Evolutionary conservation across 2,113 vertebrate species (phyloP), one percentile per base, ranked within the genome.

Genomic region (Gymnorhina tibicen): DNA sequence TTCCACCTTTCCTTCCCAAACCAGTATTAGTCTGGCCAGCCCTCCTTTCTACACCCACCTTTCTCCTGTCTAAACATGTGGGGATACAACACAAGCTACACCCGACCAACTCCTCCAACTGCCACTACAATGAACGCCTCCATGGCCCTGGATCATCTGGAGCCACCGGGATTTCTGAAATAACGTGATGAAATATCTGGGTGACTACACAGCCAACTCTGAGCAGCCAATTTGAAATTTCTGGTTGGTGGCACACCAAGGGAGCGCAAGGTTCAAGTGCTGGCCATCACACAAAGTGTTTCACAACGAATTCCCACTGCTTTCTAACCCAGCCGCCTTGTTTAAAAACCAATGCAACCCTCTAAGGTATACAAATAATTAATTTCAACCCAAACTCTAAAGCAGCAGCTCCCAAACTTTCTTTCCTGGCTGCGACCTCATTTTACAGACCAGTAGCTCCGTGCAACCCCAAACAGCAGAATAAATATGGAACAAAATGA

Each of bases 321-420:
- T 95, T 91, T 69, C 59, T 85, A 89, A 89, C 85, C 62, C 58
- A 69, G 74, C 81, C 73, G 94, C 90, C 95, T 93, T 77, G 85
- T 93, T 94, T 77, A 93, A 93, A 92, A 95, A 66, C 19, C 88
- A 90, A 1, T 46, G 21, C 72, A 95, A 84, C 55, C 42, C 96
- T 81, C 96, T n/a, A 76, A 86, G 90, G 95, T 70, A 91, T 21
- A 93, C 87, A 93, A 92, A 74, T 70, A 92, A 96, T 94, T 95
- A 88, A 91, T 94, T 92, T 91, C 80, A 96, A 91, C 64, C 52
- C 90, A 37, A 80, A 74, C 55, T 46, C 78, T 28, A 62, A 85
- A 91, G 70, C 70, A 83, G 55, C 75, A 93, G 53, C 44, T 95
- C 94, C 89, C 80, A 78, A 97, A 97, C 80, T 96, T 91, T 81